A percentile compares a stretch with the other conserved stretches of the same genome.
These are phyloP conservation scores for Micrasema longulum DNA, from an alignment of 1,140 invertebrate species.

Conservation along the genomic window DNA sequence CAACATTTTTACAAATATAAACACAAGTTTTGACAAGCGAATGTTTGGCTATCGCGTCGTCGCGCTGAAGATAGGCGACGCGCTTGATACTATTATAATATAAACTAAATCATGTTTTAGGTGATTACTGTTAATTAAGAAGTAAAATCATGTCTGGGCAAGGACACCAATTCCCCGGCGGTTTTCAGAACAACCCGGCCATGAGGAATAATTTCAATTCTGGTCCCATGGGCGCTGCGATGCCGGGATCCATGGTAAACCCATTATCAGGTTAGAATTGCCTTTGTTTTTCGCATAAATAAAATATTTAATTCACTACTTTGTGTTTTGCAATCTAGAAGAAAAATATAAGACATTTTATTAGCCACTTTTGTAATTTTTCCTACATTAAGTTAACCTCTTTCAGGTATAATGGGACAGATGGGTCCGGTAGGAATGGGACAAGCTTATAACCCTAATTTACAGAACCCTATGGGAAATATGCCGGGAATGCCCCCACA, in stretches of 20 bases:
- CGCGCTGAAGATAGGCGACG: too few species aligned
- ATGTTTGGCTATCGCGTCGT: too few species aligned
- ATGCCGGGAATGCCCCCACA: conserved; percentile 65
- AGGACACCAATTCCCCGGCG: conserved; percentile 65
- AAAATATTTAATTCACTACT: too few species aligned
- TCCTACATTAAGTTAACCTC: background rate
- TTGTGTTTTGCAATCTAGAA: too few species aligned
- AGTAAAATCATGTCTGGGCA: conserved; percentile 61
- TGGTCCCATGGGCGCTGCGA: conserved; percentile 62
- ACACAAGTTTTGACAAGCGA: too few species aligned
- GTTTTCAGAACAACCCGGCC: conserved; percentile 62
- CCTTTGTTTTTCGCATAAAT: too few species aligned
- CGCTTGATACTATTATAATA: too few species aligned
- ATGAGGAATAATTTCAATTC: conserved; percentile 63
- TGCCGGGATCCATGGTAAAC: conserved; percentile 62
- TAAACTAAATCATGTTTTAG: too few species aligned
- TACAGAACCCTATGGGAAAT: conserved; percentile 64
- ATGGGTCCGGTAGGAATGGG: conserved; percentile 67
- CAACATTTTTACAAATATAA: too few species aligned
- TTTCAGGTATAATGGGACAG: conserved; percentile 64
- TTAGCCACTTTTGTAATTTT: background rate
- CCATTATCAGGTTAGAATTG: conserved; percentile 60
- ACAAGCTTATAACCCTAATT: conserved; percentile 63
- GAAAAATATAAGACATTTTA: too few species aligned
- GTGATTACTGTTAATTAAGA: background rate